A percentile compares a stretch with the other conserved stretches of the same genome.
These are phyloP conservation scores for Bos javanicus DNA, from an alignment of 2,113 vertebrate genomes.

Conservation along the genomic window DNA sequence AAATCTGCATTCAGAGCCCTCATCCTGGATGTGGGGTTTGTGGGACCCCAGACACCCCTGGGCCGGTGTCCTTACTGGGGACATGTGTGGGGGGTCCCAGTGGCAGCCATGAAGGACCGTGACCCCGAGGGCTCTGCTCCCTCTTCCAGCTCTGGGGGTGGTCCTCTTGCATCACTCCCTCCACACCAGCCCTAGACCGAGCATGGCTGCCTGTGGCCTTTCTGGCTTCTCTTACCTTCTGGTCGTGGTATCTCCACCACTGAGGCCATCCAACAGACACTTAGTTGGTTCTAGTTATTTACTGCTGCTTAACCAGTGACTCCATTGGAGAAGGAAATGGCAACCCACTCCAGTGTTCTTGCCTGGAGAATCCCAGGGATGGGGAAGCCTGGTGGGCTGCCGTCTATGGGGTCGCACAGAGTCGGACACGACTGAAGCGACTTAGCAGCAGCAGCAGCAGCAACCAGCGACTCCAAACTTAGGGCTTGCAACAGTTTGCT, in stretches of 20 bases:
- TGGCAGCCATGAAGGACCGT: not conserved
- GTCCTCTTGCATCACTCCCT: not conserved
- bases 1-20: not conserved
- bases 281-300: not conserved
- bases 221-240: not conserved
- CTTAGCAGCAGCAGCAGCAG: not conserved
- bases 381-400: too few relatives aligned
- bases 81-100: not conserved
- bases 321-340: not conserved
- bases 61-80: not conserved
- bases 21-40: not conserved
- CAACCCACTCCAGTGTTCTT: too few relatives aligned
- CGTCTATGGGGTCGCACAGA: too few relatives aligned
- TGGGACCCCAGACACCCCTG: not conserved
- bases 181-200: not conserved
- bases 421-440: too few relatives aligned
- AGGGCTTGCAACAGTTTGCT: not conserved
- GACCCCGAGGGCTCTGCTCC: not conserved
- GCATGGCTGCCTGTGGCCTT: not conserved
- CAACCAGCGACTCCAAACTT: not conserved
- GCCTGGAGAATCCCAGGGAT: too few relatives aligned
- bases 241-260: not conserved
- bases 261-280: not conserved
- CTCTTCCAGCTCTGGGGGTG: not conserved
- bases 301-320: not conserved